Percentiles rank a stretch among this genome's conserved stretches.
Conservation (phyloP, 1,140 invertebrate genomes). For the Theocolax elegans region DNA sequence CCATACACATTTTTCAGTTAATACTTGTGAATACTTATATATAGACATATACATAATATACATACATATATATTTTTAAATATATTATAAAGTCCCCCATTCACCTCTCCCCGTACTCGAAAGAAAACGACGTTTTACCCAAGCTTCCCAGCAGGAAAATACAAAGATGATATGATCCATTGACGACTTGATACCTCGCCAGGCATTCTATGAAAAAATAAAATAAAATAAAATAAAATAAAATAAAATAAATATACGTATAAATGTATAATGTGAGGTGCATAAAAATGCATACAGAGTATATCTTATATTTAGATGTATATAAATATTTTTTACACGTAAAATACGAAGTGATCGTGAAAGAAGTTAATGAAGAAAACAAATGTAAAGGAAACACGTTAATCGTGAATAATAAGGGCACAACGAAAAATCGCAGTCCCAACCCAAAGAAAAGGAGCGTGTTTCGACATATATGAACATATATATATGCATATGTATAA, state of each 20-base stretch:
- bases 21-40: too few relatives aligned
- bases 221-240: too few relatives aligned
- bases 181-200: slow-evolving; percentile 26
- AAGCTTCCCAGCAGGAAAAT: too few relatives aligned
- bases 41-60: too few relatives aligned
- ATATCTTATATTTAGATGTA: slow-evolving; percentile 42
- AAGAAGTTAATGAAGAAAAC: not conserved
- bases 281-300: slow-evolving; percentile 5
- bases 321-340: slow-evolving; percentile 44
- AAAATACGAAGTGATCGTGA: not conserved
- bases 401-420: not conserved
- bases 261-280: slow-evolving; percentile 35
- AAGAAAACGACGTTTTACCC: too few relatives aligned
- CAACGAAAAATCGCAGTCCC: slow-evolving; percentile 21
- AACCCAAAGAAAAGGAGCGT: not conserved
- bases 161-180: slow-evolving; percentile 2
- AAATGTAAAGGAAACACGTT: not conserved
- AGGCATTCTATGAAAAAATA: slow-evolving; percentile 13
- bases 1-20: too few relatives aligned
- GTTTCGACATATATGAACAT: slow-evolving; percentile 6
- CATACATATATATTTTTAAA: too few relatives aligned
- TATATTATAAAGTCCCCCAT: too few relatives aligned
- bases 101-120: too few relatives aligned
- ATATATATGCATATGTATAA: too few relatives aligned
- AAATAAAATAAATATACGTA: slow-evolving; percentile 35